Evolutionary conservation across 2,113 vertebrate genomes (phyloP), one percentile per base, ranked within the genome.

Genomic region (Rhineura floridana): DNA sequence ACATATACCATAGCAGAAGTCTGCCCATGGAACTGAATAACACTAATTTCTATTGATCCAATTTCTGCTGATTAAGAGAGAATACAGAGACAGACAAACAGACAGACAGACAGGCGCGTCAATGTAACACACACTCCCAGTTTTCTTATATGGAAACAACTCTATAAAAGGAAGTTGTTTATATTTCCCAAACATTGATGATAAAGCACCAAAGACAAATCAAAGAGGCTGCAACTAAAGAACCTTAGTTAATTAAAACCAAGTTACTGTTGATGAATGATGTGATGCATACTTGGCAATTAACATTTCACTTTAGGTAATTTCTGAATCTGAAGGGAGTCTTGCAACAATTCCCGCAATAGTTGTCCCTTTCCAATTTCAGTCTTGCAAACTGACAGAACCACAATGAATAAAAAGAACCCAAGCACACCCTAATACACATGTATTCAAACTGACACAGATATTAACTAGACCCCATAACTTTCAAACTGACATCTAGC

Each of bases 61-160:
- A 72, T 73, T 87, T 62, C 39, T 81, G 67, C 48, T 59, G 36
- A 55, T 81, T 44, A 88, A 75, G 55, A 88, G 25, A 4, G n/a
- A 88, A 82, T 46, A 62, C 7, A 44, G 67, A 63, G 69, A 75
- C 69, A 82, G n/a, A n/a, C n/a, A n/a, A n/a, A n/a, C n/a, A n/a
- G n/a, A n/a, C n/a, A n/a, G n/a, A n/a, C n/a, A n/a, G 48, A 63
- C 62, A 78, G 75, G 62, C 48, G 15, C 42, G 63, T 15, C 23
- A 2, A 28, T 23, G 36, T 7, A 36, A 5, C 33, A 52, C 44
- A 19, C 25, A 33, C 30, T 48, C 28, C n/a, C 76, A 67, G 17
- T 65, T 86, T 79, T 63, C 62, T 59, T 72, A 36, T 72, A n/a
- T 21, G 30, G 25, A 48, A 87, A 55, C 63, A 50, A 78, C 39